phyloP scores from a whole-genome alignment of 2,888 invertebrate species.

The Colletes collaris region DNA sequence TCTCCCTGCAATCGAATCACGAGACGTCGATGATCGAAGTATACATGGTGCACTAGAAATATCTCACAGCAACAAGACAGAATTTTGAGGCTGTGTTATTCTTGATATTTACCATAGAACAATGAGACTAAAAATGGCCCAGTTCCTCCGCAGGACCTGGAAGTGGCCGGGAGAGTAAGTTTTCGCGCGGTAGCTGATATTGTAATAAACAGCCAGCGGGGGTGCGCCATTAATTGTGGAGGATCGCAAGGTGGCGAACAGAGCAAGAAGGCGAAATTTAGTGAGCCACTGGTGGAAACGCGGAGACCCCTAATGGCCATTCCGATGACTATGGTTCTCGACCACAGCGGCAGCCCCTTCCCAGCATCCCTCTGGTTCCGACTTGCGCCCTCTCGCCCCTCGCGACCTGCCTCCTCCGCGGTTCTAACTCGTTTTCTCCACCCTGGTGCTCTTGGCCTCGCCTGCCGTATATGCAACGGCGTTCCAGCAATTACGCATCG shows the following conservation, averaged over 20 bases:
- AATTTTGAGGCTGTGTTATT: no score
- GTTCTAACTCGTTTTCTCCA: constrained; percentile 64
- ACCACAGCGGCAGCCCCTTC: constrained; percentile 72
- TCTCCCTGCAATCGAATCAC: no score
- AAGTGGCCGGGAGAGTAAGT: constrained; percentile 18
- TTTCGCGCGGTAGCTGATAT: constrained; percentile 58
- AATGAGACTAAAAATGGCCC: neutral
- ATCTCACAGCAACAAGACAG: no score
- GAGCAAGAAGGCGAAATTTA: constrained; percentile 80
- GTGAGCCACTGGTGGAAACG: constrained; percentile 80
- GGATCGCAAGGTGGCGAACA: constrained; percentile 74
- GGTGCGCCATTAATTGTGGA: constrained; percentile 78
- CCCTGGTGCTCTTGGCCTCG: constrained; percentile 43
- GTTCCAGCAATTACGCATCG: constrained; percentile 81
- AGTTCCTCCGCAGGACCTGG: constrained; percentile 2
- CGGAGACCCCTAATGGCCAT: constrained; percentile 82
- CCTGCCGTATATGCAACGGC: constrained; percentile 63
- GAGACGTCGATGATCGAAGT: no score
- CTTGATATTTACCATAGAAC: no score
- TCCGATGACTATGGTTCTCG: constrained; percentile 76
- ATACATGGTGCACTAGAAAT: no score
- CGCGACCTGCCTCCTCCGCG: constrained; percentile 22
- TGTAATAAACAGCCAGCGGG: constrained; percentile 72
- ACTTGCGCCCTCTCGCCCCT: constrained; percentile 39
- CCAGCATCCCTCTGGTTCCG: constrained; percentile 37